Conservation (phyloP, 2,888 invertebrate genomes). For the Monopis laevigella region DNA sequence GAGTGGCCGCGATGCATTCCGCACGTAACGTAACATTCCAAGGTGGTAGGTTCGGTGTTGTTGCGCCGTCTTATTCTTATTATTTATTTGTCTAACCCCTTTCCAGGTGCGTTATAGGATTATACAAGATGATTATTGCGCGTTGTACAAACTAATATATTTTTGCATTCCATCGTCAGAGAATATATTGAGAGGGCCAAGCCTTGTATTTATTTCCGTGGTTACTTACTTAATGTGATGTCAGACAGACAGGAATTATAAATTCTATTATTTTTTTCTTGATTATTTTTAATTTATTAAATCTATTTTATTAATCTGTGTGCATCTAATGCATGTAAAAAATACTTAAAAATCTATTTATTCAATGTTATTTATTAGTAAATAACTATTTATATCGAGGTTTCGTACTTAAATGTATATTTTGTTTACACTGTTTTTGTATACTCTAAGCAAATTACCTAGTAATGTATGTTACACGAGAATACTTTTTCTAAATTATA, state of each 20-base stretch:
- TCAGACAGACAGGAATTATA: conserved; percentile 58
- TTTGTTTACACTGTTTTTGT: no score
- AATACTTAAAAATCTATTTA: conserved; percentile 25
- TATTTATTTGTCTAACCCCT: conserved; percentile 26
- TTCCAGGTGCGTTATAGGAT: conserved; percentile 63
- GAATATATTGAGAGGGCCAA: conserved; percentile 52
- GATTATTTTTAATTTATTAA: conserved; percentile 35
- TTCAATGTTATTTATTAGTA: conserved; percentile 7
- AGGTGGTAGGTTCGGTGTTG: no score
- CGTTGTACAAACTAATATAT: conserved; percentile 66
- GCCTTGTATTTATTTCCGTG: conserved; percentile 57
- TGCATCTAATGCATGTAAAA: conserved; percentile 61
- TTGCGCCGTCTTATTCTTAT: no score
- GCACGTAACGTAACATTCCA: no score
- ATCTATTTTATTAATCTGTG: conserved; percentile 6
- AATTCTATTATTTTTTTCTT: conserved; percentile 61
- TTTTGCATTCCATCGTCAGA: conserved; percentile 63
- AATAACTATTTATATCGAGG: neutral
- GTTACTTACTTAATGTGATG: conserved; percentile 61
- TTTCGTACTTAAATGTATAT: conserved; percentile 11
- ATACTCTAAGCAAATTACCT: no score
- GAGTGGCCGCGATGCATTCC: no score
- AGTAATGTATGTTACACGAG: neutral
- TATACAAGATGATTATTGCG: conserved; percentile 44
- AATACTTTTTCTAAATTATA: no score